Evolutionary conservation across 2,888 invertebrate genomes (phyloP).

Genomic region (Parnassius apollo): DNA sequence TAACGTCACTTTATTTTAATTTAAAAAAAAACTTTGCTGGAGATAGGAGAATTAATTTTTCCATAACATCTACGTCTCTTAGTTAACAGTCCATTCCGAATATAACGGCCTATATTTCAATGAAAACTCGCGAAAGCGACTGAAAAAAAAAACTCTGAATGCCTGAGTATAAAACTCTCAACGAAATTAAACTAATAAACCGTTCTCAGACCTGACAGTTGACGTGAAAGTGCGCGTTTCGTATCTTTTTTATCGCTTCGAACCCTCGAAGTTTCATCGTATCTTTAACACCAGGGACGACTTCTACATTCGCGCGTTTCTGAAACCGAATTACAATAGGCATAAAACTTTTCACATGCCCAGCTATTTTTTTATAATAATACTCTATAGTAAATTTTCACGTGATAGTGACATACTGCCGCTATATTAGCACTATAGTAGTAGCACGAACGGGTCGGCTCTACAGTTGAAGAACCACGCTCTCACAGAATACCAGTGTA

Average conservation of each 20-base stretch:
- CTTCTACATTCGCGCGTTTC: background rate
- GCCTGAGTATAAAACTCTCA: slow-evolving; percentile 12
- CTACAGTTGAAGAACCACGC: too few relatives aligned
- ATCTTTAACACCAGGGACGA: background rate
- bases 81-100: background rate
- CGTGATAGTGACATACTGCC: too few relatives aligned
- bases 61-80: background rate
- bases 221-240: slow-evolving; percentile 11
- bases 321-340: too few relatives aligned
- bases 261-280: slow-evolving; percentile 5
- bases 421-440: too few relatives aligned
- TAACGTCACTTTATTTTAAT: too few relatives aligned
- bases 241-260: slow-evolving; percentile 7
- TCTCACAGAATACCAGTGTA: too few relatives aligned
- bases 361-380: too few relatives aligned
- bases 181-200: slow-evolving; percentile 20
- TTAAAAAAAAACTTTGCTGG: too few relatives aligned
- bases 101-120: background rate
- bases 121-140: background rate
- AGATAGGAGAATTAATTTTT: too few relatives aligned
- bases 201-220: slow-evolving; percentile 4
- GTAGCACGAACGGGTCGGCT: too few relatives aligned
- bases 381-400: too few relatives aligned
- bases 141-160: background rate
- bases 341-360: too few relatives aligned